Base-by-base conservation (phyloP, 2,797 vertebrate genomes). In the Rhadinocentrus ornatus region DNA sequence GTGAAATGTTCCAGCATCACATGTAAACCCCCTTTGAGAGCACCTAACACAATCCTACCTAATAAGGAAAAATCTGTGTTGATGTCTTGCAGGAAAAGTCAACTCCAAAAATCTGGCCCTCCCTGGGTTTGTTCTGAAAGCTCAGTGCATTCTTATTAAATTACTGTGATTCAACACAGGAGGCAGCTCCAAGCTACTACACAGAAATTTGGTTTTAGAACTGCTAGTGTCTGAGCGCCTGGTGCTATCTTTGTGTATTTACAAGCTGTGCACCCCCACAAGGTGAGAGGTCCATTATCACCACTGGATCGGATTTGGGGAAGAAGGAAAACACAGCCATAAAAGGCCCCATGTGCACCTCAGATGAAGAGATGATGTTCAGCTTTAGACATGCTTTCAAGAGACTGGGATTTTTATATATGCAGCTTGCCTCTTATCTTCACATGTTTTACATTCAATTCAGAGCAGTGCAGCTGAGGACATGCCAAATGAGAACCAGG, bases 51-150 rank as follows among this genome's bases (percentile, higher is more conserved):
- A 83, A 82, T 83, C 86, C 84, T 86, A 53, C 94, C 94, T 93
- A 94, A 95, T 92, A 95, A 88, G 93, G 94, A 80, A 77, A 94
- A 86, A 85, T 90, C 82, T 56, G 69, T 56, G 68, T 73, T 26
- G 62, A 90, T 82, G 89, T 85, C 74, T 58, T 26, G 74, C 34
- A 57, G 82, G 82, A 89, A 90, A 90, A 89, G 78, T 71, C 77
- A 62, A 75, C 70, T 80, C 78, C 63, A 79, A 81, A 83, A 73
- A 80, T 87, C 67, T 71, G 80, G 57, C 69, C 78, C 80, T 86
- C 73, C 46, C 37, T 59, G 41, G 73, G 77, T 89, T 88, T 86
- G 57, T 67, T 85, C 81, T 69, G 68, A 84, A 85, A 44, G 56
- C 79, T 69, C 73, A 31, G 68, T 34, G 48, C 78, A 75, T 90